Conservation (phyloP, 2,888 invertebrate genomes). For the Nymphalis c-album region DNA sequence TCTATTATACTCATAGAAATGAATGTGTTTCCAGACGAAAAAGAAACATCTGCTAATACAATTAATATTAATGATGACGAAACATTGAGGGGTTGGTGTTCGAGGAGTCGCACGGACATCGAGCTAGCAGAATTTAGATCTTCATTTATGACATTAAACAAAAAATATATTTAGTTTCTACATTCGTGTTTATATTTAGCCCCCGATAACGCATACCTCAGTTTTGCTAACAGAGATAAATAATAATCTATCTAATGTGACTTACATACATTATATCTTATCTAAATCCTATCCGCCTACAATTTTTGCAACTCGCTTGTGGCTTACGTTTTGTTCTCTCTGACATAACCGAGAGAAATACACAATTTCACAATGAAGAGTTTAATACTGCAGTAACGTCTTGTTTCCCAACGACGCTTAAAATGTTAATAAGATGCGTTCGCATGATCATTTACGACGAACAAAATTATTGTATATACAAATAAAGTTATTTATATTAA, state of each 20-base stretch:
- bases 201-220: not conserved
- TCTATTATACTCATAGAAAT: too few relatives aligned
- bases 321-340: not conserved
- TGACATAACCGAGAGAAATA: not conserved
- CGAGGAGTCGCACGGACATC: too few relatives aligned
- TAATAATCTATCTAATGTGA: not conserved
- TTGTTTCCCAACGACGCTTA: not conserved
- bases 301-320: not conserved
- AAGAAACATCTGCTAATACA: too few relatives aligned
- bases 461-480: not conserved
- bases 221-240: not conserved
- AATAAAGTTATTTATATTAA: not conserved
- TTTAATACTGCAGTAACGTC: not conserved
- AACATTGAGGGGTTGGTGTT: too few relatives aligned
- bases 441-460: too few relatives aligned
- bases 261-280: too few relatives aligned
- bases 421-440: not conserved
- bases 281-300: not conserved
- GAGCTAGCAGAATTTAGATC: too few relatives aligned
- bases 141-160: too few relatives aligned
- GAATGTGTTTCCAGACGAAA: too few relatives aligned
- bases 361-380: not conserved
- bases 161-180: not conserved
- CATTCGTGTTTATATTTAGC: not conserved
- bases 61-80: too few relatives aligned